A percentile compares a stretch with the other conserved stretches of the same genome.
These are phyloP conservation scores for Rousettus madagascariensis DNA, from an alignment of 2,797 vertebrate genomes.

Conservation along the genomic window DNA sequence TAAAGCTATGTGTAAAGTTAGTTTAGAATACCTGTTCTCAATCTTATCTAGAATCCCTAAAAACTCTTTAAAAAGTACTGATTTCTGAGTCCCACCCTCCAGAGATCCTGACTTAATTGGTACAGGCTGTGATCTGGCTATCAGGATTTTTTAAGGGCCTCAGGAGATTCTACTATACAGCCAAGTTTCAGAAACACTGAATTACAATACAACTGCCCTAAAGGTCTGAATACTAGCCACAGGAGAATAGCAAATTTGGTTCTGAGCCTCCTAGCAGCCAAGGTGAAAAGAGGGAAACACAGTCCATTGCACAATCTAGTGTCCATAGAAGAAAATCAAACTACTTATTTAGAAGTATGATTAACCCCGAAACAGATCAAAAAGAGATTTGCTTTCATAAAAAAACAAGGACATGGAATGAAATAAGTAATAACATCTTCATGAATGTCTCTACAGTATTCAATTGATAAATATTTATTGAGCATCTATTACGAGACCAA, in stretches of 20 bases:
- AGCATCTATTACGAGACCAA: background rate
- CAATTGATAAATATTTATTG: background rate
- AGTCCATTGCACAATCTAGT: background rate
- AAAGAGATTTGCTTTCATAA: background rate
- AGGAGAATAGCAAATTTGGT: background rate
- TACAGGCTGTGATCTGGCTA: background rate
- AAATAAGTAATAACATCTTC: background rate
- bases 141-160: background rate
- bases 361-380: background rate
- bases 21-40: slow-evolving; percentile 15
- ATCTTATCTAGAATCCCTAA: background rate
- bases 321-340: background rate
- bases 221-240: background rate
- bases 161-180: background rate
- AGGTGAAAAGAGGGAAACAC: background rate
- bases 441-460: background rate
- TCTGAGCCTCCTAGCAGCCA: background rate
- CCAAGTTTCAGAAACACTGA: background rate
- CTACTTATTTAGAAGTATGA: background rate
- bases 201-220: background rate
- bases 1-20: background rate
- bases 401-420: background rate
- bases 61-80: background rate
- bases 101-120: background rate
- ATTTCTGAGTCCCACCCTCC: background rate